Evolutionary conservation across 2,113 vertebrate species (phyloP), one percentile per base, ranked within the genome.

Genomic region (Eidolon helvum): DNA sequence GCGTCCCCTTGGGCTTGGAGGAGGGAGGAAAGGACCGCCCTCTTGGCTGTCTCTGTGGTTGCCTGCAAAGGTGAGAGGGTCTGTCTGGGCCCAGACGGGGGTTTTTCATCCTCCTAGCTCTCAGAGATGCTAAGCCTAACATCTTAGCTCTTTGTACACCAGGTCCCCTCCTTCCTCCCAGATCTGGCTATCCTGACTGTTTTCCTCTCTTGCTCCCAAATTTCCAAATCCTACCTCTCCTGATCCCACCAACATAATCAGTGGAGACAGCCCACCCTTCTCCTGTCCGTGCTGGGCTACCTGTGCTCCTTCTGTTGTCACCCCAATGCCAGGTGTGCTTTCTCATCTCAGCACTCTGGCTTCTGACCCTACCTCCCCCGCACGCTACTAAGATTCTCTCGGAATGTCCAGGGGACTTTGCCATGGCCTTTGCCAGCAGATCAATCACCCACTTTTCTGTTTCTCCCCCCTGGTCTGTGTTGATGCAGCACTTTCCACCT

Each of bases 211-310:
- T 9, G 1, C 18, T 63, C 38, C 48, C 61, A 48, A 22, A 66
- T 40, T 50, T 82, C 95, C 18, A 57, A 4, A 65, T 40, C 38
- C 65, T 71, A 35, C 33, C n/a, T 75, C 48, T 74, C 65, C n/a
- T 50, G 21, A 83, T 63, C 55, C n/a, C 35, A 43, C 30, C 19
- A 4, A 43, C 0, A 0, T 65, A 33, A 0, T 0, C 3, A 8
- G 2, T 16, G 55, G 61, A 69, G 26, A 40, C 22, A 33, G 21
- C 48, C 35, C 26, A 0, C 4, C 22, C 16, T 75, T 68, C 8
- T 26, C 38, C 30, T 43, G n/a, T 40, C 68, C 53, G 35, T 57
- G 14, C 2, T 5, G 11, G 1, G 22, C 43, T 2, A 9, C 22
- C 35, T 18, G n/a, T 9, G 14, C 15, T 38, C 33, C 10, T 15